Evolutionary conservation across 2,113 vertebrate species (phyloP).

Genomic region (Xenopus tropicalis): DNA sequence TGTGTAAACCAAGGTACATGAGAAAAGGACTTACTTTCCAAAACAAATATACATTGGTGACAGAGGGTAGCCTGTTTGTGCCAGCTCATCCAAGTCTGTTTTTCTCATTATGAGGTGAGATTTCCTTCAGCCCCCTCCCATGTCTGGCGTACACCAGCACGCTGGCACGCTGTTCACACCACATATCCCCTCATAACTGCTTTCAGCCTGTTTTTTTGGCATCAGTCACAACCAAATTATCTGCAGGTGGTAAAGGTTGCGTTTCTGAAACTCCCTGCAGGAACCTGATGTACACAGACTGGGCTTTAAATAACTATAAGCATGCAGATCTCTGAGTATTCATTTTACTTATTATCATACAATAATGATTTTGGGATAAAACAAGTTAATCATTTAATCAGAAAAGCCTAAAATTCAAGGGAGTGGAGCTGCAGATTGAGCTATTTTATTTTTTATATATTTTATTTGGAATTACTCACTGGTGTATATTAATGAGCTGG

Average conservation of each 20-base stretch:
- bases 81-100: conserved; percentile 35
- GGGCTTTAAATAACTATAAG: conserved; percentile 11
- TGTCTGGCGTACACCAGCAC: conserved; percentile 32
- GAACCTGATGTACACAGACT: conserved; percentile 10
- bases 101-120: conserved; percentile 42
- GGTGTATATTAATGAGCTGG: too few species aligned
- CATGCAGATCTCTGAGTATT: too few species aligned
- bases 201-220: conserved; percentile 31
- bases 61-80: conserved; percentile 35
- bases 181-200: conserved; percentile 38
- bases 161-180: conserved; percentile 21
- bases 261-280: conserved; percentile 38
- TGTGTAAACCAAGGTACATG: conserved; percentile 19
- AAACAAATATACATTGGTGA: conserved; percentile 36
- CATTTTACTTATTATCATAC: too few species aligned
- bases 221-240: conserved; percentile 29
- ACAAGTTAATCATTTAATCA: too few species aligned
- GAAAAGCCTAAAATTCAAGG: too few species aligned
- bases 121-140: conserved; percentile 33
- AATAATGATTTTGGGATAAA: too few species aligned
- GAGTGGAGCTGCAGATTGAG: too few species aligned
- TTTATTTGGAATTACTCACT: too few species aligned
- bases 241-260: conserved; percentile 33
- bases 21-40: conserved; percentile 32
- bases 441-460: too few species aligned